A percentile compares a stretch with the other conserved stretches of the same genome.
Evolutionary conservation across 2,797 vertebrate species (phyloP).

Genomic region (Delichon dasypus): DNA sequence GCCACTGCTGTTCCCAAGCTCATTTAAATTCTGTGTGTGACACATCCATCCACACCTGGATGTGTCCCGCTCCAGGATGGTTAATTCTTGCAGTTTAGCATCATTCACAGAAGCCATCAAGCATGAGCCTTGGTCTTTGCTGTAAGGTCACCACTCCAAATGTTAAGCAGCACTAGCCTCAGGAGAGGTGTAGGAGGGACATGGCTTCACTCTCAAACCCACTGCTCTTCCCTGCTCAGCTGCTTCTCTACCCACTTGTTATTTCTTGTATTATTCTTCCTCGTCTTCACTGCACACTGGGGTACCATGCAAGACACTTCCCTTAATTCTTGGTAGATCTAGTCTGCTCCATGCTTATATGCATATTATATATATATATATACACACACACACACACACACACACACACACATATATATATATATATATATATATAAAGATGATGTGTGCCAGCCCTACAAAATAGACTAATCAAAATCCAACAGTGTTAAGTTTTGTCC

Average conservation of each 20-base stretch:
- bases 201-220: not conserved
- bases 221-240: not conserved
- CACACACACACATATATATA: too few species aligned
- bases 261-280: not conserved
- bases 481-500: not conserved
- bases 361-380: not conserved
- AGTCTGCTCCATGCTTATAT: not conserved
- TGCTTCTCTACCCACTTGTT: not conserved
- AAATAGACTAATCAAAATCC: not conserved
- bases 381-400: too few species aligned
- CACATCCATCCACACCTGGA: not conserved
- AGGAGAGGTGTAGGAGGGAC: not conserved
- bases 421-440: not conserved
- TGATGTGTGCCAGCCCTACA: not conserved
- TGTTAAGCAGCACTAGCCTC: not conserved
- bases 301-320: not conserved
- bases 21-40: not conserved
- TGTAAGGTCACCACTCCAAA: not conserved
- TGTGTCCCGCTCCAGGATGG: not conserved
- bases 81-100: not conserved
- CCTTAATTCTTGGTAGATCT: not conserved
- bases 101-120: not conserved
- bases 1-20: not conserved
- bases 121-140: not conserved
- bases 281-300: not conserved